Evolutionary conservation across 2,797 vertebrate genomes (phyloP), one percentile per base, ranked within the genome.

Genomic region (Pipistrellus nathusii): DNA sequence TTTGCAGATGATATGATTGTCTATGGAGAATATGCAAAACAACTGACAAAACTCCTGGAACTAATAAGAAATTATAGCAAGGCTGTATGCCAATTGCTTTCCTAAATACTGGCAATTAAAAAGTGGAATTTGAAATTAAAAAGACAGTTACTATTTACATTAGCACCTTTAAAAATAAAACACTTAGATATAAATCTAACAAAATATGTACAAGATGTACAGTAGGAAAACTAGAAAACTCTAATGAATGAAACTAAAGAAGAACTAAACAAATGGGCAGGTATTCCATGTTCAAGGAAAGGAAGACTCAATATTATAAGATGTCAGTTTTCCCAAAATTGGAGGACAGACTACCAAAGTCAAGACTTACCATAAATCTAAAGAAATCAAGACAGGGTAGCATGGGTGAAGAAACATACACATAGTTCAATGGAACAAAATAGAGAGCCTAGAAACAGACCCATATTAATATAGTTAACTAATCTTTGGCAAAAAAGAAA

Each of bases 231-330:
- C 1, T 73, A 41, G 5, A 81, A 21, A 87, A 53, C 53, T 85
- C 12, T 62, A 53, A 86, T 72, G 44, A 80, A 86, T 11, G 23
- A 81, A 87, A 92, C 62, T 25, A 72, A 93, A 81, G n/a, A 87
- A 82, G n/a, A 84, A n/a, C 41, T 83, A 68, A 93, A 57, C 25
- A 75, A 88, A 76, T 38, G 21, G 17, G 55, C 48, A 83, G 7
- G 9, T 77, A 84, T 59, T 51, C 30, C 21, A 84, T 71, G 53
- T 84, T 89, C 51, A 84, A 21, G 32, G 44, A 93, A 27, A 48
- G 62, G 48, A 59, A 85, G 72, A 41, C 25, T 77, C 27, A 35
- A 38, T 69, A 93, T 69, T 59, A 76, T 38, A 68, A 68, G 25
- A 69, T 69, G 15, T 21, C 44, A 25, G 20, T 57, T 72, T 46